Conservation (phyloP, 1,140 invertebrate genomes). For the Cataglyphis hispanica region DNA sequence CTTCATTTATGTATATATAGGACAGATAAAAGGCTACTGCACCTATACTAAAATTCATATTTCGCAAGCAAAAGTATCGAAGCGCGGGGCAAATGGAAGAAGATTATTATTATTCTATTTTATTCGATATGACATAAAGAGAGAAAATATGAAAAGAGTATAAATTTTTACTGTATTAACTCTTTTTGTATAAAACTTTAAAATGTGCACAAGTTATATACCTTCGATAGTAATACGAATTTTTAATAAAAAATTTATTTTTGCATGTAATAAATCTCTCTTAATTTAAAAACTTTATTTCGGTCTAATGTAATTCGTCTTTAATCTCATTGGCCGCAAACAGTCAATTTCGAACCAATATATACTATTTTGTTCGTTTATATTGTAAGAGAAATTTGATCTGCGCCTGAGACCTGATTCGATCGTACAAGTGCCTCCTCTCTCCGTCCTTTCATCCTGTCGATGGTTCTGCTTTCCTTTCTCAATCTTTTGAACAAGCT, state of each 20-base stretch:
- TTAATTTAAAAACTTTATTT: slow-evolving; percentile 11
- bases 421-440: slow-evolving; percentile 71
- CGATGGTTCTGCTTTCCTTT: slow-evolving; percentile 40
- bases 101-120: slow-evolving; percentile 66
- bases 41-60: slow-evolving; percentile 61
- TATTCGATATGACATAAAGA: slow-evolving; percentile 6
- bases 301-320: slow-evolving; percentile 13
- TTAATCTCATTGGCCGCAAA: neutral
- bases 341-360: slow-evolving; percentile 1
- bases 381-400: slow-evolving; percentile 60
- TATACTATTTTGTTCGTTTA: slow-evolving; percentile 20
- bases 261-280: neutral
- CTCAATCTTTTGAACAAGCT: slow-evolving; percentile 27
- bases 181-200: neutral
- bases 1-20: slow-evolving; percentile 6
- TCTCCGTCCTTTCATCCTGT: slow-evolving; percentile 43
- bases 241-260: neutral
- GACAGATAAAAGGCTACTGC: neutral
- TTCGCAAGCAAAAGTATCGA: slow-evolving; percentile 25
- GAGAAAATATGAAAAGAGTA: neutral
- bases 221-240: neutral
- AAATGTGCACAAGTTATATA: neutral
- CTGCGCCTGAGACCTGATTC: slow-evolving; percentile 46
- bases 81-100: slow-evolving; percentile 64
- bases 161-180: neutral